Evolutionary conservation across 1,140 invertebrate species (phyloP).

Genomic region (Drosophila serrata): DNA sequence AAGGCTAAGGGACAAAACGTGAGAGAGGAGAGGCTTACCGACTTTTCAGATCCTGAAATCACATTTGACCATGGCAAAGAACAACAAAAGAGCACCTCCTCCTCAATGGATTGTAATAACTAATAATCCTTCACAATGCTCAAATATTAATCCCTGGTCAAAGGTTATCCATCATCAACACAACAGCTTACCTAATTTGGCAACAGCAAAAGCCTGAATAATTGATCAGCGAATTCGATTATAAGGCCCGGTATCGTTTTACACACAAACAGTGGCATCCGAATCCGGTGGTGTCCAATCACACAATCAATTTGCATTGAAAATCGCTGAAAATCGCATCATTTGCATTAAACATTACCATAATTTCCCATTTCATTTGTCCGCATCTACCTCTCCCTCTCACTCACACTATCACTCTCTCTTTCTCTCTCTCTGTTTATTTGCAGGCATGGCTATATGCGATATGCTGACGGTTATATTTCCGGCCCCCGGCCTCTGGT

Average conservation of each 20-base stretch:
- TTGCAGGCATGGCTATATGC: constrained; percentile 93
- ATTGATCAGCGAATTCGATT: constrained; percentile 28
- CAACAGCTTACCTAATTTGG: neutral
- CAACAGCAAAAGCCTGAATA: constrained; percentile 3
- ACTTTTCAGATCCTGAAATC: neutral
- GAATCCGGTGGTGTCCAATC: constrained; percentile 4
- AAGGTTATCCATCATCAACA: neutral
- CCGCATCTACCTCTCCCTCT: neutral
- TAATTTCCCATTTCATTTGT: constrained; percentile 23
- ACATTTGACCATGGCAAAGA: neutral
- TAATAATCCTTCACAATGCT: neutral
- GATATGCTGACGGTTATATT: constrained; percentile 96
- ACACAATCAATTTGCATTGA: constrained; percentile 26
- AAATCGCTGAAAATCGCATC: constrained; percentile 10
- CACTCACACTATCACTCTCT: neutral
- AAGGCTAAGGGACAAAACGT: neutral
- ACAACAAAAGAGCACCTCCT: neutral
- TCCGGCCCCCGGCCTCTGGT: constrained; percentile 94
- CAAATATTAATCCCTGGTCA: neutral
- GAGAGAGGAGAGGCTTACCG: neutral
- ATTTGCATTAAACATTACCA: constrained; percentile 44
- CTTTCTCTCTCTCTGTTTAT: neutral
- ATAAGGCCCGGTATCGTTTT: neutral
- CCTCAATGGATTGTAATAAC: too few species aligned
- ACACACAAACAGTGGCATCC: neutral